phyloP scores from a whole-genome alignment of 2,113 vertebrate species.

The Xyliphius kryptos region DNA sequence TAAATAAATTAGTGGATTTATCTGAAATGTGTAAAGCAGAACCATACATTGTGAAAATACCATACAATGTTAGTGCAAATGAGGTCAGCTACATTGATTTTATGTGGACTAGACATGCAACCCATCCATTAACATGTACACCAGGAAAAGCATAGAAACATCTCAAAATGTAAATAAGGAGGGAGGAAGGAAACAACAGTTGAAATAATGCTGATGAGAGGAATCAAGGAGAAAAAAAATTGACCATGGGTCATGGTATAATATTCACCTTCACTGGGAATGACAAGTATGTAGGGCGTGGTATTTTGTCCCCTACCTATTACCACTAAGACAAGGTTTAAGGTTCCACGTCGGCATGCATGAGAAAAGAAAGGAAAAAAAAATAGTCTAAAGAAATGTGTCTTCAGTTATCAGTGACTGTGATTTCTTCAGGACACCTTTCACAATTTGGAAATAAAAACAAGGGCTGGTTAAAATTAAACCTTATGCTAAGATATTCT shows the following conservation, averaged over 20 bases:
- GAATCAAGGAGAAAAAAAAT: slow-evolving; percentile 55
- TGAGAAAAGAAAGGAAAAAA: slow-evolving; percentile 62
- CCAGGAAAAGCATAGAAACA: slow-evolving; percentile 34
- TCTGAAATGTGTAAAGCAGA: neutral
- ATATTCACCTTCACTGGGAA: slow-evolving; percentile 98
- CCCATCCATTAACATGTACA: slow-evolving; percentile 52
- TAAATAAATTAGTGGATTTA: neutral
- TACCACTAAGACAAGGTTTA: slow-evolving; percentile 92
- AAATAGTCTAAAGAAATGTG: slow-evolving; percentile 56
- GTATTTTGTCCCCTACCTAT: slow-evolving; percentile 94
- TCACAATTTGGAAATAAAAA: neutral
- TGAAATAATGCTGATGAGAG: slow-evolving; percentile 19
- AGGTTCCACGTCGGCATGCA: slow-evolving; percentile 89
- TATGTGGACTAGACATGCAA: slow-evolving; percentile 63
- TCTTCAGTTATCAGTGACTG: slow-evolving; percentile 51
- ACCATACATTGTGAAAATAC: slow-evolving; percentile 16
- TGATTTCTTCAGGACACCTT: slow-evolving; percentile 38
- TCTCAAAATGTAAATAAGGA: slow-evolving; percentile 16
- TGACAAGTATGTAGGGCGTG: slow-evolving; percentile 83
- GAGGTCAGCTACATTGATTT: slow-evolving; percentile 45
- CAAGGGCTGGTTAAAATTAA: neutral
- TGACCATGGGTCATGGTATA: slow-evolving; percentile 59
- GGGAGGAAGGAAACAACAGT: slow-evolving; percentile 34
- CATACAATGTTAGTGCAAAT: slow-evolving; percentile 25
- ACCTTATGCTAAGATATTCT: neutral